Evolutionary conservation across 2,113 vertebrate genomes (phyloP).

Genomic region (Pontoporia blainvillei): DNA sequence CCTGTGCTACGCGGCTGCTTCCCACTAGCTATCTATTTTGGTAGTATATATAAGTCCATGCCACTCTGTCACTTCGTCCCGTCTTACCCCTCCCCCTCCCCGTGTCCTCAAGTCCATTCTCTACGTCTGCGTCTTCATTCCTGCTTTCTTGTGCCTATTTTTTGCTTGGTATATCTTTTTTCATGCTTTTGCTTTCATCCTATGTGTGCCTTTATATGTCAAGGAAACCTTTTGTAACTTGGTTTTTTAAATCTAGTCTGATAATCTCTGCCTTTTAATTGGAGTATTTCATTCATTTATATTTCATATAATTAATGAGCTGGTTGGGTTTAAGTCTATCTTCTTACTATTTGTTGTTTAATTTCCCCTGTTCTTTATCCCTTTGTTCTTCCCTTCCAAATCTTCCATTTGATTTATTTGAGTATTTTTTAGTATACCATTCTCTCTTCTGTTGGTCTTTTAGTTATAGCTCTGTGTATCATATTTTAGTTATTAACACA

Average conservation of each 20-base stretch:
- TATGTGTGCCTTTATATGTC: neutral
- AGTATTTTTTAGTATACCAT: neutral
- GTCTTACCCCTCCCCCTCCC: no score
- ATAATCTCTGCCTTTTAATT: neutral
- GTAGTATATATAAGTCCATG: no score
- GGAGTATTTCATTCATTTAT: neutral
- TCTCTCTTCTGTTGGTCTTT: neutral
- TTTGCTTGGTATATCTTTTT: neutral
- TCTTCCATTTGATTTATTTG: neutral
- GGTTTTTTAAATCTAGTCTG: neutral
- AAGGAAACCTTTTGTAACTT: neutral
- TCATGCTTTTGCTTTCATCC: neutral
- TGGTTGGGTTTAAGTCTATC: neutral
- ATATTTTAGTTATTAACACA: slow-evolving; percentile 1
- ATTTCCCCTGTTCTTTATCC: neutral
- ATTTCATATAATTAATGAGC: neutral
- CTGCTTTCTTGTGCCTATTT: neutral
- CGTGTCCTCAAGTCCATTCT: no score
- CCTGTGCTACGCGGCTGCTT: no score
- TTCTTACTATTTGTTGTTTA: neutral
- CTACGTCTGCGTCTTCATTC: no score
- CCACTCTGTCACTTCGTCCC: no score
- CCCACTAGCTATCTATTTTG: no score
- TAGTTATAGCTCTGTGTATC: neutral
- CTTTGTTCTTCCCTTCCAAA: neutral